Base-by-base conservation (phyloP, 2,797 vertebrate species). In the Gymnodraco acuticeps region DNA sequence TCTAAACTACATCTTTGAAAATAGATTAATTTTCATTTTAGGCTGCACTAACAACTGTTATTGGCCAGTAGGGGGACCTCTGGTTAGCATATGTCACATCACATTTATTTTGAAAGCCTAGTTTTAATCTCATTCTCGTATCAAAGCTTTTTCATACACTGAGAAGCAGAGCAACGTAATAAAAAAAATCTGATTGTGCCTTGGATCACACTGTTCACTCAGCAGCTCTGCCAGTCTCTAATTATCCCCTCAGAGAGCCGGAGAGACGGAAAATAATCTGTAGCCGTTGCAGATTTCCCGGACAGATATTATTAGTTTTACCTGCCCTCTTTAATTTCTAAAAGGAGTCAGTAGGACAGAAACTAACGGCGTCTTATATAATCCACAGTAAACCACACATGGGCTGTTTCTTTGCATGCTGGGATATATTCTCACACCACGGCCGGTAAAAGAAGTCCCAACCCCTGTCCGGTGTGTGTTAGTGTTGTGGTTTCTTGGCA, bases 191-290 rank as follows among this genome's bases (percentile, higher is more conserved):
- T 79, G 74, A 64, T 80, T 83, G 81, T 74, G 68, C 53, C 69
- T 84, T 72, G 83, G 80, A 87, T 89, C 78, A 55, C 43, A 83
- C 19, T 76, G 86, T 83, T 84, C 76, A 82, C 70, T 78, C 75
- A 55, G 81, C 82, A 62, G 54, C 84, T 76, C 64, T 82, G 76
- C 81, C 87, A 86, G 81, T 66, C 86, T 81, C 77, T 87, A 83
- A 86, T 86, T 77, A 82, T 77, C 73, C 85, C 87, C 82, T 84
- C 78, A 56, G 86, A 87, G 77, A 84, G 47, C 41, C 10, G 14
- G 13, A 45, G 64, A 56, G 16, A 70, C 0, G 45, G 6, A 38
- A 54, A 53, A 76, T 27, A 81, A 75, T 31, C 33, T 71, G 80
- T 59, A 15, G 71, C 54, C 69, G 71, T 78, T 82, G 77, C 52